A percentile compares a stretch with the other conserved stretches of the same genome.
Evolutionary conservation across 2,888 invertebrate genomes (phyloP).

Genomic region (Platycnemis pennipes): DNA sequence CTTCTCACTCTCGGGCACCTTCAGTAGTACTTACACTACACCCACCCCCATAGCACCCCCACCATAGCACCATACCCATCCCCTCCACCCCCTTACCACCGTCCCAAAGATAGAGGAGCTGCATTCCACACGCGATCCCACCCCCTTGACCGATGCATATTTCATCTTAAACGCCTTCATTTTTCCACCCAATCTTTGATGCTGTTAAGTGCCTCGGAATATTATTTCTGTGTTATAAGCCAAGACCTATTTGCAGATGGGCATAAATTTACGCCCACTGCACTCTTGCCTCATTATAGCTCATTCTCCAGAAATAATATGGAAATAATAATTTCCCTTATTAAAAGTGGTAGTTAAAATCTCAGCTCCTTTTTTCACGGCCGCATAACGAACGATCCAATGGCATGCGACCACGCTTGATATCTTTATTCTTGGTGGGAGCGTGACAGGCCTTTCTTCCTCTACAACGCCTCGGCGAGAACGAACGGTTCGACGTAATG

Average conservation of each 20-base stretch:
- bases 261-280: neutral
- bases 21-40: neutral
- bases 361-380: neutral
- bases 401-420: slow-evolving; percentile 20
- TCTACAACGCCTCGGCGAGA: neutral
- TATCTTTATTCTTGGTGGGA: neutral
- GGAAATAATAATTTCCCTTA: slow-evolving; percentile 13
- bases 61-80: neutral
- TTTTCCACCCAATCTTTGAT: neutral
- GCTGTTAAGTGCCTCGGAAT: neutral
- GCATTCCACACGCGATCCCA: slow-evolving; percentile 4
- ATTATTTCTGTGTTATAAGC: neutral
- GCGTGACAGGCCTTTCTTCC: neutral
- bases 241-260: neutral
- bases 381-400: neutral
- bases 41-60: neutral
- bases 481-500: neutral
- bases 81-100: neutral
- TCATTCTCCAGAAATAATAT: neutral
- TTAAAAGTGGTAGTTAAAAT: neutral
- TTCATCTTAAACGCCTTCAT: slow-evolving; percentile 31
- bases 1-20: neutral
- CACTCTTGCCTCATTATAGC: neutral
- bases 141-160: neutral
- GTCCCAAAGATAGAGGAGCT: neutral